Conservation (phyloP, 2,888 invertebrate species). For the Scrobipalpa atriplicella region DNA sequence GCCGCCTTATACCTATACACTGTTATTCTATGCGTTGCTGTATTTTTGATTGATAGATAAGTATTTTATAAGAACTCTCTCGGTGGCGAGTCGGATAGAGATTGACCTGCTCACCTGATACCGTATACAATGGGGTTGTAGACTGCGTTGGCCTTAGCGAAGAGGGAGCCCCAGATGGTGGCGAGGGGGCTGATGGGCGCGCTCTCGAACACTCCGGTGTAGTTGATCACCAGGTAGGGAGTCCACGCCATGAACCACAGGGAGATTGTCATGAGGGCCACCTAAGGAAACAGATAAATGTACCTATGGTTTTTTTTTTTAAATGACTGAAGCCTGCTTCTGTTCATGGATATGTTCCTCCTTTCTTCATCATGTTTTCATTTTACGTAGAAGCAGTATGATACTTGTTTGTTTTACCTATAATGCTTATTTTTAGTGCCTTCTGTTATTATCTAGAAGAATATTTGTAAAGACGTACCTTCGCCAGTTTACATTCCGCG, state of each 20-base stretch:
- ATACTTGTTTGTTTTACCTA: no score
- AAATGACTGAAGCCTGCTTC: no score
- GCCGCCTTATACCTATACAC: no score
- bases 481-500: slow-evolving; percentile 93
- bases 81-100: not conserved
- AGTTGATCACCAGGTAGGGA: slow-evolving; percentile 93
- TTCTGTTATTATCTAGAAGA: not conserved
- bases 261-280: slow-evolving; percentile 94
- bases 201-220: slow-evolving; percentile 89
- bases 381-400: no score
- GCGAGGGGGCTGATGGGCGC: slow-evolving; percentile 89
- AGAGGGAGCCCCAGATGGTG: slow-evolving; percentile 95
- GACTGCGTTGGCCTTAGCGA: slow-evolving; percentile 95
- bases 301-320: not conserved
- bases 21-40: not conserved
- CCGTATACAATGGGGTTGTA: slow-evolving; percentile 96
- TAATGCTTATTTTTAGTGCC: no score
- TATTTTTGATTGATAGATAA: not conserved
- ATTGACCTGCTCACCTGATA: slow-evolving; percentile 84
- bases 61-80: not conserved
- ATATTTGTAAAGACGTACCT: slow-evolving; percentile 66
- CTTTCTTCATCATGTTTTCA: no score
- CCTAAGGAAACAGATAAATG: slow-evolving; percentile 62
- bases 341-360: no score
- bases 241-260: slow-evolving; percentile 97